phyloP scores from a whole-genome alignment of 2,888 invertebrate species.

The Oligia strigilis region DNA sequence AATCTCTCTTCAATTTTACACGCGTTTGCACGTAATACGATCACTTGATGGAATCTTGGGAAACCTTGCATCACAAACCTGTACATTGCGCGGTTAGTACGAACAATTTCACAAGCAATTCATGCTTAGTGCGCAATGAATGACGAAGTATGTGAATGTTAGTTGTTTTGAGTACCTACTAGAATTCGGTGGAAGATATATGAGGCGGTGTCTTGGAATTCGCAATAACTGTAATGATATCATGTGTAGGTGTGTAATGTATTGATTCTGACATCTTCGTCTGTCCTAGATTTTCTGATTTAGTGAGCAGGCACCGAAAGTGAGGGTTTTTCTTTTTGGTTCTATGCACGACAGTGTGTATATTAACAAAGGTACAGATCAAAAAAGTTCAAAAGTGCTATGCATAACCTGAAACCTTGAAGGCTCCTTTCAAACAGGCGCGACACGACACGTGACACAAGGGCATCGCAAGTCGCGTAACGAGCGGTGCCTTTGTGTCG shows the following conservation, averaged over 20 bases:
- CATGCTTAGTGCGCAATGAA: constrained; percentile 31
- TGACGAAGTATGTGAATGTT: constrained; percentile 9
- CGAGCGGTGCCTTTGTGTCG: no score
- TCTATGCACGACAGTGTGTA: background rate
- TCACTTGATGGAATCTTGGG: constrained; percentile 75
- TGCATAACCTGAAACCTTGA: background rate
- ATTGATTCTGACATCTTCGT: background rate
- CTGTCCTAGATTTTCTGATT: constrained; percentile 5
- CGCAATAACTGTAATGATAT: constrained; percentile 19
- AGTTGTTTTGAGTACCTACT: constrained; percentile 33
- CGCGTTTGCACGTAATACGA: constrained; percentile 86
- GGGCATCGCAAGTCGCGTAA: no score
- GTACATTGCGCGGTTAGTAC: constrained; percentile 62
- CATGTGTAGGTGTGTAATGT: constrained; percentile 16
- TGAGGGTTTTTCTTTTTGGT: background rate
- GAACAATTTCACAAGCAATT: constrained; percentile 7
- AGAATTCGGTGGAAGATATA: constrained; percentile 28
- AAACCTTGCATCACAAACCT: constrained; percentile 44
- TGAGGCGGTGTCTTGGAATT: constrained; percentile 16
- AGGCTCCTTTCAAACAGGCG: no score
- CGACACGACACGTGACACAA: no score
- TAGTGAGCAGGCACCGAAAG: background rate
- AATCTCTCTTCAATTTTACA: constrained; percentile 88
- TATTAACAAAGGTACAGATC: background rate
- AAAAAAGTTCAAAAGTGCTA: background rate